Conservation (phyloP, 2,888 invertebrate genomes). For the Lagria hirta region DNA sequence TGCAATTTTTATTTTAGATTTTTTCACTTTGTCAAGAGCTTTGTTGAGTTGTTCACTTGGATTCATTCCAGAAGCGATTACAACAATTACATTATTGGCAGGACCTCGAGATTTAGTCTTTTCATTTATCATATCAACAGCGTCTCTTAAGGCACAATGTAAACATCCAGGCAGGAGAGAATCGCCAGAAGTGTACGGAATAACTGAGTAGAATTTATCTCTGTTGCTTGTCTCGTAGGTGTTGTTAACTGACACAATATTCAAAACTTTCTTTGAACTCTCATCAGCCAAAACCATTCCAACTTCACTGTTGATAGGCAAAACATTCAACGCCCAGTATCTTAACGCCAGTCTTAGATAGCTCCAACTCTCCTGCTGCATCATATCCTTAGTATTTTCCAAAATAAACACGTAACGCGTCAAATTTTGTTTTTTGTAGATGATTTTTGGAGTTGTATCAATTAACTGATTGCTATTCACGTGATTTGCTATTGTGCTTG, state of each 20-base stretch:
- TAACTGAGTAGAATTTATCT: slow-evolving; percentile 44
- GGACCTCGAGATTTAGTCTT: slow-evolving; percentile 52
- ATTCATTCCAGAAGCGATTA: slow-evolving; percentile 60
- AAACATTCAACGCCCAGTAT: slow-evolving; percentile 61
- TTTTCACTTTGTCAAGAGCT: slow-evolving; percentile 52
- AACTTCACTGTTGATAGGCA: slow-evolving; percentile 58
- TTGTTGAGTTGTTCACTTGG: slow-evolving; percentile 51
- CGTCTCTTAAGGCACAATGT: slow-evolving; percentile 54
- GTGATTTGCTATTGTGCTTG: slow-evolving; percentile 35
- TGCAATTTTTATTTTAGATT: slow-evolving; percentile 55
- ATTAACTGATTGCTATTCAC: slow-evolving; percentile 47
- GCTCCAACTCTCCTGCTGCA: slow-evolving; percentile 61
- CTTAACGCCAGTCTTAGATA: slow-evolving; percentile 61
- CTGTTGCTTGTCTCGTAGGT: slow-evolving; percentile 34
- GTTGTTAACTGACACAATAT: slow-evolving; percentile 47
- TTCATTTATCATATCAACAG: slow-evolving; percentile 56
- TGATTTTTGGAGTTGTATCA: slow-evolving; percentile 56
- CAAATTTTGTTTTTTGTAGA: slow-evolving; percentile 57
- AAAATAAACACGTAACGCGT: slow-evolving; percentile 61
- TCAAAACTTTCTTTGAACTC: slow-evolving; percentile 47
- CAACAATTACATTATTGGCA: slow-evolving; percentile 58
- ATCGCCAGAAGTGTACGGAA: slow-evolving; percentile 59
- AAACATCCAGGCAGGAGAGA: slow-evolving; percentile 56
- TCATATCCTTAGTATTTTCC: slow-evolving; percentile 62
- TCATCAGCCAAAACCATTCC: slow-evolving; percentile 57